Evolutionary conservation across 2,888 invertebrate genomes (phyloP).

Genomic region (Cantharis lateralis): DNA sequence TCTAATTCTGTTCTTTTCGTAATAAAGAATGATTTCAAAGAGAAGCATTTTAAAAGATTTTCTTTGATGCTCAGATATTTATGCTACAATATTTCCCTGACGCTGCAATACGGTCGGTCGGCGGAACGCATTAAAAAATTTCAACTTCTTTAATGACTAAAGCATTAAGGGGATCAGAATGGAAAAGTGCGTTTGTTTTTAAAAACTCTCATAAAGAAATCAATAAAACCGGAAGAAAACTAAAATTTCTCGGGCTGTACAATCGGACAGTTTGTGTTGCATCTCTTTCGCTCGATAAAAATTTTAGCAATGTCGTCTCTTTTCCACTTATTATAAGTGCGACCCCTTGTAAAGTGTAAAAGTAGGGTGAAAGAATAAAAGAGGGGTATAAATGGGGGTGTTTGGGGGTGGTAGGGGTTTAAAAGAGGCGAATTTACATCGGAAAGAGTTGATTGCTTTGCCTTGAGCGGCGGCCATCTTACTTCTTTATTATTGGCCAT

Average conservation of each 20-base stretch:
- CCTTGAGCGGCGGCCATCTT: slow-evolving; percentile 53
- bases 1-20: slow-evolving; percentile 37
- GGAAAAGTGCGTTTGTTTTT: not conserved
- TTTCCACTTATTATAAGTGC: slow-evolving; percentile 33
- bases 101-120: slow-evolving; percentile 19
- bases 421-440: slow-evolving; percentile 54
- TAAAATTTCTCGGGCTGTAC: slow-evolving; percentile 45
- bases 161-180: not conserved
- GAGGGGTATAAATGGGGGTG: slow-evolving; percentile 53
- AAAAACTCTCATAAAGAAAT: slow-evolving; percentile 30
- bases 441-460: slow-evolving; percentile 57
- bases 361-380: slow-evolving; percentile 57
- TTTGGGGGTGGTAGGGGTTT: slow-evolving; percentile 47
- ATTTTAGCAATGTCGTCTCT: slow-evolving; percentile 15
- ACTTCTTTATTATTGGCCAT: slow-evolving; percentile 54
- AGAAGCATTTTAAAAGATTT: slow-evolving; percentile 39
- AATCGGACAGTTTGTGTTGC: slow-evolving; percentile 34
- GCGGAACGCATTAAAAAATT: slow-evolving; percentile 4
- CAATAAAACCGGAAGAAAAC: slow-evolving; percentile 39
- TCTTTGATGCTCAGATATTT: slow-evolving; percentile 40
- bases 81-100: slow-evolving; percentile 33
- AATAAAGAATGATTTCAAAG: slow-evolving; percentile 40
- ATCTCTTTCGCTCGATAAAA: slow-evolving; percentile 31
- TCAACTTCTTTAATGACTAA: not conserved
- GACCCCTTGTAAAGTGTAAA: slow-evolving; percentile 51